Conservation (phyloP, 2,797 vertebrate genomes). For the Erpetoichthys calabaricus region DNA sequence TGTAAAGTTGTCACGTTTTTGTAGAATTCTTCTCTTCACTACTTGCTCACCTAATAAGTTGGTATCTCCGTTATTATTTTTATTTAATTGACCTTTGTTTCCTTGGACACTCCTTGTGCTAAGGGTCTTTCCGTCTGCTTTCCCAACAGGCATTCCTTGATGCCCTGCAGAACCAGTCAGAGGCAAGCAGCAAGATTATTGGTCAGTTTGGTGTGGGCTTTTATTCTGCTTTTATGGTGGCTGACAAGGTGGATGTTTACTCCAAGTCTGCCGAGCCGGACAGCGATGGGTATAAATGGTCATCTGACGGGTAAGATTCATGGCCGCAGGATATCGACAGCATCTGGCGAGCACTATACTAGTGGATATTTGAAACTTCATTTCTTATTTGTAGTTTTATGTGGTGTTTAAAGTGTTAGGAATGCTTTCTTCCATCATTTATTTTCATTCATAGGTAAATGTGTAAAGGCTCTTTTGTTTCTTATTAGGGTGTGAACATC, state of each 20-base stretch:
- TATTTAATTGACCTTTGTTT: too few species aligned
- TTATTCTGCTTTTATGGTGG: constrained; percentile 94
- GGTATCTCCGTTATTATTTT: too few species aligned
- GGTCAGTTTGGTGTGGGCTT: constrained; percentile 98
- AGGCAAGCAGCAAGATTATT: constrained; percentile 80
- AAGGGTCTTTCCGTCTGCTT: background rate
- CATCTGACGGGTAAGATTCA: constrained; percentile 75
- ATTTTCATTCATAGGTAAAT: too few species aligned
- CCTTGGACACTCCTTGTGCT: too few species aligned
- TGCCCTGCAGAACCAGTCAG: constrained; percentile 67
- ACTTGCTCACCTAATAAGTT: background rate
- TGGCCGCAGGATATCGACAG: constrained; percentile 1
- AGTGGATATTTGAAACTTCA: too few species aligned
- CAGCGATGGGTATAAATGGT: constrained; percentile 73
- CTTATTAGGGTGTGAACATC: too few species aligned
- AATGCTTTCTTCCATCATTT: too few species aligned
- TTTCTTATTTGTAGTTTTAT: too few species aligned
- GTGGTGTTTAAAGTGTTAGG: too few species aligned
- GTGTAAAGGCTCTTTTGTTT: too few species aligned
- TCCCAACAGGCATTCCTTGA: constrained; percentile 73
- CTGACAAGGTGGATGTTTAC: constrained; percentile 80
- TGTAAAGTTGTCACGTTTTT: too few species aligned
- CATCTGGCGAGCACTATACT: too few species aligned
- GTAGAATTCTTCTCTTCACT: background rate
- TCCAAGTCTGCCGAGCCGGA: constrained; percentile 51